Conservation (phyloP, 2,797 vertebrate species). For the Esox lucius region DNA sequence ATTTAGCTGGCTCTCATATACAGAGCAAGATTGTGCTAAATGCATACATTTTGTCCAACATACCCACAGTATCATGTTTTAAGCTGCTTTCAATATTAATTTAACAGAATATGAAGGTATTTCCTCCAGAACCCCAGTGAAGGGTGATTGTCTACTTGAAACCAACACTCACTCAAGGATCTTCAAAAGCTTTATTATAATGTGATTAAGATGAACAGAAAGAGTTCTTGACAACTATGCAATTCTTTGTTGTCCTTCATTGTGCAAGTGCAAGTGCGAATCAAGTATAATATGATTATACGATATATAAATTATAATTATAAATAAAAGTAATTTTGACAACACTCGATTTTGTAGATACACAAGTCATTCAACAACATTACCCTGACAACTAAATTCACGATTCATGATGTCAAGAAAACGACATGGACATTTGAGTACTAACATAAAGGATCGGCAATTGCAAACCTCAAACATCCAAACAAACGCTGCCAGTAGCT, state of each 20-base stretch:
- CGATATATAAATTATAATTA: background rate
- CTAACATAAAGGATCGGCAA: background rate
- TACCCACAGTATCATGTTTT: no score
- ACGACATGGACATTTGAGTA: background rate
- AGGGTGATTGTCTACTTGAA: background rate
- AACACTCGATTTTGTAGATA: conserved; percentile 10
- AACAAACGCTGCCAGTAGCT: background rate
- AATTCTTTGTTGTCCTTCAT: background rate
- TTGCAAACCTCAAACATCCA: background rate
- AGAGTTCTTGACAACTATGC: background rate
- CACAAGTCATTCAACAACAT: background rate
- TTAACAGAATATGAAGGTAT: no score
- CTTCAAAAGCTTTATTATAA: conserved; percentile 44
- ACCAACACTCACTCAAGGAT: conserved; percentile 1
- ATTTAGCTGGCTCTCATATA: no score
- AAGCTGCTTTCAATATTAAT: no score
- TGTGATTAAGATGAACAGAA: background rate
- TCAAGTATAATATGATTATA: conserved; percentile 22
- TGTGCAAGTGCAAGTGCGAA: background rate
- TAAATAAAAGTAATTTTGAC: background rate
- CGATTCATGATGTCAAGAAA: background rate
- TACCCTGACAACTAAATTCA: background rate
- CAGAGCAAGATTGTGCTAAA: no score
- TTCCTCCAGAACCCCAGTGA: background rate
- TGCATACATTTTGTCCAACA: background rate